Percentiles rank a stretch among this genome's conserved stretches.
Evolutionary conservation across 1,140 invertebrate genomes (phyloP).

Genomic region (Drosophila kanapiae): DNA sequence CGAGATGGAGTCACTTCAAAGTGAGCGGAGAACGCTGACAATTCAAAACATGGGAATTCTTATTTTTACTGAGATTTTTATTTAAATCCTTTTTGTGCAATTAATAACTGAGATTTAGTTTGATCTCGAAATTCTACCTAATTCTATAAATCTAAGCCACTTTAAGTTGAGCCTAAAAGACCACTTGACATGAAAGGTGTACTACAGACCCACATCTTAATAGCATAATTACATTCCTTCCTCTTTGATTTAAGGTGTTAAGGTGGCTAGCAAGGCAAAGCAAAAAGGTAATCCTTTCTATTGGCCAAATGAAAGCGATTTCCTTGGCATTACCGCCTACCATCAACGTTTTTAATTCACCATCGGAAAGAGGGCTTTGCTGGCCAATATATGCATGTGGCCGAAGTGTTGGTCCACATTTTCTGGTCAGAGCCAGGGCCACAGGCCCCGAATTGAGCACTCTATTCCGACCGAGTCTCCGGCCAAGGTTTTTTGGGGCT

Average conservation of each 20-base stretch:
- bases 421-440: slow-evolving; percentile 18
- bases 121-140: no score
- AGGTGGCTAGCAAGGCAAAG: no score
- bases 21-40: background rate
- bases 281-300: slow-evolving; percentile 6
- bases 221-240: background rate
- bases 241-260: background rate
- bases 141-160: no score
- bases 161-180: no score
- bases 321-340: slow-evolving; percentile 17
- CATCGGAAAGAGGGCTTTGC: background rate
- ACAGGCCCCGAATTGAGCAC: slow-evolving; percentile 26
- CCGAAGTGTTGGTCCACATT: slow-evolving; percentile 31
- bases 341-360: slow-evolving; percentile 34
- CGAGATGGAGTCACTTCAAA: background rate
- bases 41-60: background rate
- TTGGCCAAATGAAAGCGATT: slow-evolving; percentile 15
- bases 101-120: no score
- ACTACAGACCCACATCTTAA: background rate
- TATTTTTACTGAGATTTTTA: background rate
- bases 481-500: slow-evolving; percentile 15
- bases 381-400: slow-evolving; percentile 27
- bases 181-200: background rate
- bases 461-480: slow-evolving; percentile 40
- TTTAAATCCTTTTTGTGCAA: background rate